phyloP scores from a whole-genome alignment of 2,888 invertebrate genomes.

The Saturnia pavonia region DNA sequence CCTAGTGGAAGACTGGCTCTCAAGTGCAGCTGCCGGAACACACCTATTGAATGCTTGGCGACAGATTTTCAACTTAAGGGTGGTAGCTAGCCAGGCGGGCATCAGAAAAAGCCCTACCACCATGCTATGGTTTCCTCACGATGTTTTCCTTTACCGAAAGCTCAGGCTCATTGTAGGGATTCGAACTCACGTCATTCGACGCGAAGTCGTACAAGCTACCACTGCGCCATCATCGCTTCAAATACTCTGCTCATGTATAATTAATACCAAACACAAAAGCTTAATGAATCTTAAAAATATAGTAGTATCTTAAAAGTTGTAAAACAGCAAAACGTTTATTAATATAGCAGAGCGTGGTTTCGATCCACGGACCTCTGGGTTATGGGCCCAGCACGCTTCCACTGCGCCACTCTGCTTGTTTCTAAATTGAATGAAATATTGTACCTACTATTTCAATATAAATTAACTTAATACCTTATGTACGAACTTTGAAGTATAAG shows the following conservation, averaged over 20 bases:
- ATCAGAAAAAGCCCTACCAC: too few relatives aligned
- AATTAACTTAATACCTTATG: not conserved
- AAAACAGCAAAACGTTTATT: not conserved
- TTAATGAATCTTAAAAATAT: not conserved
- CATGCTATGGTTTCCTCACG: too few relatives aligned
- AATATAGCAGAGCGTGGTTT: slow-evolving; percentile 84
- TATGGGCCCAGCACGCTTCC: slow-evolving; percentile 93
- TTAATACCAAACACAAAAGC: not conserved
- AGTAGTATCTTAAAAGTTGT: not conserved
- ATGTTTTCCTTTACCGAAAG: too few relatives aligned
- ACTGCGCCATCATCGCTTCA: too few relatives aligned
- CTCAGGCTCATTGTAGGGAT: too few relatives aligned
- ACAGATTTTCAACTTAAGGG: too few relatives aligned
- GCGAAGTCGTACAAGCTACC: slow-evolving; percentile 93
- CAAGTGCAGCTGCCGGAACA: too few relatives aligned
- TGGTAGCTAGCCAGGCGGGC: too few relatives aligned
- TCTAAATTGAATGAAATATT: not conserved
- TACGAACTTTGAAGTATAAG: not conserved
- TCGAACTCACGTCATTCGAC: too few relatives aligned
- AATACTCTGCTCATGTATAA: slow-evolving; percentile 83
- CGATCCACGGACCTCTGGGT: slow-evolving; percentile 96
- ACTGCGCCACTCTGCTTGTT: slow-evolving; percentile 89
- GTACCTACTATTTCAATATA: not conserved
- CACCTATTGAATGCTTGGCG: too few relatives aligned
- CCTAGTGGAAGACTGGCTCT: too few relatives aligned